Conservation (phyloP, 1,140 invertebrate species). For the Drosophila sp. region DNA sequence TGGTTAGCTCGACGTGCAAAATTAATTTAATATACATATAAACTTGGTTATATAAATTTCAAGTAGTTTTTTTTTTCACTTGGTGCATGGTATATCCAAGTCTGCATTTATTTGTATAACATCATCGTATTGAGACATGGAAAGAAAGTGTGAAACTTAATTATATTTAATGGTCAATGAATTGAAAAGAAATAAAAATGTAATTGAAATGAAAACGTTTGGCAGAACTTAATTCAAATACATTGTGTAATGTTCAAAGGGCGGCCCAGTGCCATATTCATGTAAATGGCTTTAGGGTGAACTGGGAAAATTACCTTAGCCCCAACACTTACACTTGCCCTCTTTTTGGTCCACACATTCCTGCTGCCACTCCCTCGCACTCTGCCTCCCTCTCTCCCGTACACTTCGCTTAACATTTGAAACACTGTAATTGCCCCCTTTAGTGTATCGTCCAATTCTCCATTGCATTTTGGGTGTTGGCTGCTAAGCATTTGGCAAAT, state of each 20-base stretch:
- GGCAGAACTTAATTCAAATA: conserved; percentile 24
- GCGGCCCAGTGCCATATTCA: conserved; percentile 61
- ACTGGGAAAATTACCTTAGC: conserved; percentile 20
- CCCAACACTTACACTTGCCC: not conserved
- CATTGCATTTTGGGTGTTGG: conserved; percentile 30
- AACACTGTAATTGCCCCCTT: conserved; percentile 55
- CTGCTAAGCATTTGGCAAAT: conserved; percentile 69
- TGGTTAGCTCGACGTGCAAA: too few relatives aligned
- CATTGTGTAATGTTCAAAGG: conserved; percentile 24
- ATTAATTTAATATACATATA: too few relatives aligned
- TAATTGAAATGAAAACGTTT: conserved; percentile 10
- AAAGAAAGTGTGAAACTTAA: too few relatives aligned
- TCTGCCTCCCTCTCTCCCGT: not conserved
- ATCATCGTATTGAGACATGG: too few relatives aligned
- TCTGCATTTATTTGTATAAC: too few relatives aligned
- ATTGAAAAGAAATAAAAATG: not conserved
- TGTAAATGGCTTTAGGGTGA: conserved; percentile 60
- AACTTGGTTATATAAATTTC: too few relatives aligned
- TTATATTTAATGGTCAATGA: too few relatives aligned
- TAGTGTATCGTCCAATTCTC: conserved; percentile 31
- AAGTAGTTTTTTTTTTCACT: too few relatives aligned
- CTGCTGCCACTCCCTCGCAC: conserved; percentile 12
- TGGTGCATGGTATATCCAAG: too few relatives aligned
- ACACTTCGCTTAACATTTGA: not conserved
- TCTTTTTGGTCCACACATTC: conserved; percentile 18